A percentile compares a stretch with the other conserved stretches of the same genome.
phyloP scores from a whole-genome alignment of 1,140 invertebrate species.

The Bombus difficillimus region DNA sequence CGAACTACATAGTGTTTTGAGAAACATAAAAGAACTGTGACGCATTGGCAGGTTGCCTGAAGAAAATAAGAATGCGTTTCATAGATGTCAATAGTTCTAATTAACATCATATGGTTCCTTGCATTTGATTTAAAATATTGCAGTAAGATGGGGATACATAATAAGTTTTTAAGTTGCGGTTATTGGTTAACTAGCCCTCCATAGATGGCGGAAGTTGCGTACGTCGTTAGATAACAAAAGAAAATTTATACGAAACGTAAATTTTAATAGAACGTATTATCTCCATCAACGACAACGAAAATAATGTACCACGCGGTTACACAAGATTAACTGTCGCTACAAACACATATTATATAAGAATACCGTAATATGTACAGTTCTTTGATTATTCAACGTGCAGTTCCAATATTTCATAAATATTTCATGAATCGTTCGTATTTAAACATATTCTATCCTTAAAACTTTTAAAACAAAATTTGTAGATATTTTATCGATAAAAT shows the following conservation, averaged over 20 bases:
- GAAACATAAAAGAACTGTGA: slow-evolving; percentile 21
- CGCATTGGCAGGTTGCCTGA: neutral
- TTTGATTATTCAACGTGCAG: neutral
- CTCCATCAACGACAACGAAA: neutral
- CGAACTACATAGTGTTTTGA: neutral
- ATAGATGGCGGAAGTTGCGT: neutral
- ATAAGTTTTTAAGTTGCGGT: neutral
- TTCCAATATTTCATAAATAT: neutral
- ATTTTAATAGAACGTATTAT: slow-evolving; percentile 20
- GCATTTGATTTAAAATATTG: neutral
- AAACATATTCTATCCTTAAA: neutral
- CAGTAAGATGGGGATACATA: too few species aligned
- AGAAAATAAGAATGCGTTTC: slow-evolving; percentile 8
- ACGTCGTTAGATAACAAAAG: neutral
- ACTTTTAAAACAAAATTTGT: neutral
- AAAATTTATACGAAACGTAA: slow-evolving; percentile 26
- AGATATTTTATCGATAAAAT: neutral
- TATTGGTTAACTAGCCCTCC: slow-evolving; percentile 22
- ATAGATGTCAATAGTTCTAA: too few species aligned
- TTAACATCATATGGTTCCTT: neutral
- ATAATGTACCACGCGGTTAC: neutral
- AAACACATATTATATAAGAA: slow-evolving; percentile 1
- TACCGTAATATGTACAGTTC: neutral
- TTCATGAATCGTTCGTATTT: too few species aligned
- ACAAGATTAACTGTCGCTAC: neutral